These are phyloP conservation scores for Pseudonaja textilis DNA, from an alignment of 2,113 vertebrate species.

Conservation along the genomic window DNA sequence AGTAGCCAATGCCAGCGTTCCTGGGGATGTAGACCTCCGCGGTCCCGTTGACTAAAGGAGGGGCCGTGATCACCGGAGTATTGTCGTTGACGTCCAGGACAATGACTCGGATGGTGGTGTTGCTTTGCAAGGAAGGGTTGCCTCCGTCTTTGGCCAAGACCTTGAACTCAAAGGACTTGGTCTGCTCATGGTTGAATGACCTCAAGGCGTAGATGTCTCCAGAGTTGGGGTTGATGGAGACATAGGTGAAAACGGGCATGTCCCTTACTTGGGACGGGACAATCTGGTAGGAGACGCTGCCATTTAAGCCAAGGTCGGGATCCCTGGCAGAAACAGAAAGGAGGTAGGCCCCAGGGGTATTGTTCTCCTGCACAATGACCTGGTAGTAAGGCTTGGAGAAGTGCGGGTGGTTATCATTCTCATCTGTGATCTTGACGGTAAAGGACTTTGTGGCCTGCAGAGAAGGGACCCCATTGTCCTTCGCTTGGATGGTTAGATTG, in stretches of 20 bases:
- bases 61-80: constrained; percentile 91
- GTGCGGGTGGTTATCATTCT: constrained; percentile 96
- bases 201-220: constrained; percentile 95
- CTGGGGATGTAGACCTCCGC: constrained; percentile 94
- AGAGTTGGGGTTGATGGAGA: constrained; percentile 94
- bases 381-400: constrained; percentile 97
- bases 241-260: constrained; percentile 98
- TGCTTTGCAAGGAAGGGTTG: constrained; percentile 91
- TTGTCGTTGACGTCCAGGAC: constrained; percentile 96
- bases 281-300: constrained; percentile 93
- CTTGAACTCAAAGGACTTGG: constrained; percentile 95
- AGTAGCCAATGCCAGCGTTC: constrained; percentile 86
- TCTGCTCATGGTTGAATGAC: constrained; percentile 97
- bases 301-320: constrained; percentile 93
- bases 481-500: constrained; percentile 94
- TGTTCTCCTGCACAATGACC: constrained; percentile 96
- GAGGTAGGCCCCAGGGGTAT: constrained; percentile 92
- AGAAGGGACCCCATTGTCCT: constrained; percentile 87
- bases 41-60: constrained; percentile 90
- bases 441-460: constrained; percentile 92
- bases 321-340: constrained; percentile 93
- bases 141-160: constrained; percentile 93
- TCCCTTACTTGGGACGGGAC: constrained; percentile 94
- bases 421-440: constrained; percentile 90
- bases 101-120: constrained; percentile 90